Conservation (phyloP, 2,888 invertebrate species). For the Cephus pulcher region DNA sequence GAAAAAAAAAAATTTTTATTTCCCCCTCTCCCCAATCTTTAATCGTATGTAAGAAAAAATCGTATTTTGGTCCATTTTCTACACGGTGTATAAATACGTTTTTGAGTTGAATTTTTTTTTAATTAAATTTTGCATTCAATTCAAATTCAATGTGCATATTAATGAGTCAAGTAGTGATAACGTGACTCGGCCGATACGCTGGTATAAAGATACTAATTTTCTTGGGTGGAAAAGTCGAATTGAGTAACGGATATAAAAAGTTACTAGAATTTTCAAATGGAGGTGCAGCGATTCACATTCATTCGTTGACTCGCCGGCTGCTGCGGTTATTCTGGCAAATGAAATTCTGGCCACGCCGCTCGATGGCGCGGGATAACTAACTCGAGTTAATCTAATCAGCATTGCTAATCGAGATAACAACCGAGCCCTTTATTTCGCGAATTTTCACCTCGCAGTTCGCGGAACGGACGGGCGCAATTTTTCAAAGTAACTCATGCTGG, state of each 20-base stretch:
- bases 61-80: neutral
- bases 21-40: no score
- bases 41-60: no score
- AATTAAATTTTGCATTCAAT: neutral
- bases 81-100: neutral
- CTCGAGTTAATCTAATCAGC: conserved; percentile 17
- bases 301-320: neutral
- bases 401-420: conserved; percentile 16
- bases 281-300: neutral
- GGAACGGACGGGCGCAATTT: neutral
- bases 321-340: neutral
- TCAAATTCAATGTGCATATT: neutral
- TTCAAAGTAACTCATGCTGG: neutral
- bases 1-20: no score
- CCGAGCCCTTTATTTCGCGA: neutral
- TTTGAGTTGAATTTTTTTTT: neutral
- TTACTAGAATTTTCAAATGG: neutral
- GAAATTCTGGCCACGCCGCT: neutral
- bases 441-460: neutral
- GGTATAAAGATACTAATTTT: neutral
- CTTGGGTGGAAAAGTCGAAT: neutral
- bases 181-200: neutral
- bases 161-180: neutral
- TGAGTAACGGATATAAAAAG: neutral
- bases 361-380: neutral